A percentile compares a stretch with the other conserved stretches of the same genome.
Evolutionary conservation across 2,113 vertebrate genomes (phyloP).

Genomic region (Pampusana beccarii): DNA sequence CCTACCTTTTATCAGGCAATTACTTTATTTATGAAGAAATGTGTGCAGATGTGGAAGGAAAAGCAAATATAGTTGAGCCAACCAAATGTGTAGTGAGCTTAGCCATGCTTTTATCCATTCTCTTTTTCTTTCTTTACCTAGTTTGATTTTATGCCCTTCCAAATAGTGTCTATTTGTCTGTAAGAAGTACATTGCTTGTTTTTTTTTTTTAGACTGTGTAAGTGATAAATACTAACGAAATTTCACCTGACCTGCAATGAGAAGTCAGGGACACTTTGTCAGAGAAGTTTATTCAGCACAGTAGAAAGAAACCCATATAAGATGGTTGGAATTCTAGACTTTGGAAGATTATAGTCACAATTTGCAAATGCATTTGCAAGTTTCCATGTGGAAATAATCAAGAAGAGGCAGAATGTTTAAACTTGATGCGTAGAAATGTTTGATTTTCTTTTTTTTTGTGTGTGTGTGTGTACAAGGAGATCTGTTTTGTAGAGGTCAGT

Average conservation of each 20-base stretch:
- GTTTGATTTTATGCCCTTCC: conserved; percentile 24
- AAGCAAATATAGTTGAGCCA: not conserved
- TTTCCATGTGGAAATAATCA: not conserved
- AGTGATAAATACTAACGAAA: not conserved
- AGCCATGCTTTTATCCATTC: not conserved
- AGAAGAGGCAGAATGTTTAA: not conserved
- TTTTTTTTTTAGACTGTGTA: not conserved
- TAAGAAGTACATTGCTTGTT: not conserved
- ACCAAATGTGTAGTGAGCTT: not conserved
- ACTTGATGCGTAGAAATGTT: not conserved
- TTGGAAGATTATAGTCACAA: not conserved
- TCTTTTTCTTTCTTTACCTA: not conserved
- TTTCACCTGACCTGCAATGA: not conserved
- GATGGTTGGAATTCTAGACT: not conserved
- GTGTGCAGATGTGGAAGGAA: not conserved
- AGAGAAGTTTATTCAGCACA: not conserved
- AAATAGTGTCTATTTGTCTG: not conserved
- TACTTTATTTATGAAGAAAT: not conserved
- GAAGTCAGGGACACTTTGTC: not conserved
- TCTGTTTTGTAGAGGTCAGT: not conserved
- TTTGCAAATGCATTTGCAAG: not conserved
- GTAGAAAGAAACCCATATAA: not conserved
- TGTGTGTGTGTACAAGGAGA: not conserved
- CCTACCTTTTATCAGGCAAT: not conserved
- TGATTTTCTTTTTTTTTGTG: not conserved